Evolutionary conservation across 2,113 vertebrate species (phyloP).

Genomic region (Lathamus discolor): DNA sequence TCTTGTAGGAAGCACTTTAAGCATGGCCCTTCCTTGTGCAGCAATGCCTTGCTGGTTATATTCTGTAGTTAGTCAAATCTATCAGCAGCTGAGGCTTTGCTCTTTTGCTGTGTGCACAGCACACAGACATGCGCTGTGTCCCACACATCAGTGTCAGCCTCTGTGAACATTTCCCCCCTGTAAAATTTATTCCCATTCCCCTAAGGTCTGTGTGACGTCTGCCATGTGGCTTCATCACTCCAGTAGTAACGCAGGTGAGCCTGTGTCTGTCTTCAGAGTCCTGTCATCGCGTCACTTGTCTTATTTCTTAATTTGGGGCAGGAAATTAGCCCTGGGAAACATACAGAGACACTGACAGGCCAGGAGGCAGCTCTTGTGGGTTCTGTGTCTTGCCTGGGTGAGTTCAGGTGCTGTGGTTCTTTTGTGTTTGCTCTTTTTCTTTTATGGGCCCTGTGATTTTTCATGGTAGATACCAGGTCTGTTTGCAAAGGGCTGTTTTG

Average conservation of each 20-base stretch:
- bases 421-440: background rate
- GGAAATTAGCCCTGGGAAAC: background rate
- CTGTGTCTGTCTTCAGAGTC: background rate
- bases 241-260: background rate
- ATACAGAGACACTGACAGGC: background rate
- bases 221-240: background rate
- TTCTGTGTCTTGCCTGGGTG: background rate
- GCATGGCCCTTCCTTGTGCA: background rate
- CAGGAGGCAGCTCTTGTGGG: background rate
- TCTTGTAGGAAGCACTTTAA: background rate
- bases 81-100: background rate
- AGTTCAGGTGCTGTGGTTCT: background rate
- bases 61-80: background rate
- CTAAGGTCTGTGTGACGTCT: background rate
- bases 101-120: background rate
- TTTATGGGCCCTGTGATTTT: background rate
- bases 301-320: background rate
- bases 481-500: background rate
- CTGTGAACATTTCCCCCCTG: fast-evolving
- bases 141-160: background rate
- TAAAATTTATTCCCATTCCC: background rate
- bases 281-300: background rate
- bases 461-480: background rate
- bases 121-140: background rate
- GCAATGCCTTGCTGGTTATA: background rate